Evolutionary conservation across 2,888 invertebrate species (phyloP), one percentile per base, ranked within the genome.

Genomic region (Plebejus melissa): DNA sequence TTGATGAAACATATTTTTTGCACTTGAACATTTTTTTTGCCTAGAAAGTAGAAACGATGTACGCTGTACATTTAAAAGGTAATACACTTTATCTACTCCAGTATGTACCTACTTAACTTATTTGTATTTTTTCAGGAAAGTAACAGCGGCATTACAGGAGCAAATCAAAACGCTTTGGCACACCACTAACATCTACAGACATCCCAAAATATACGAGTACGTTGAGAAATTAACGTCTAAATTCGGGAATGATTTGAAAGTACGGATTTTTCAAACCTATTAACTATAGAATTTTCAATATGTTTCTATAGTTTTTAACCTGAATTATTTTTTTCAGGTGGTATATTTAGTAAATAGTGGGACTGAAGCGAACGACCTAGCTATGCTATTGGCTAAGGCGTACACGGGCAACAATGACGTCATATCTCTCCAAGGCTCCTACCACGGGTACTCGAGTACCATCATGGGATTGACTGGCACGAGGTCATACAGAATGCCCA

Each of bases 311-410:
- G 46, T 46, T 46, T 46, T 46, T 46, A 46, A 46, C 46, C 9
- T 46, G 46, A 46, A 46, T 46, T 46, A 46, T 9, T 9, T 2
- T 46, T 28, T 46, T 46, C 85, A 97, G 97, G 96, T 97, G 41
- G 97, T 97, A 2, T 99, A 98, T 85, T 95, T 99, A 82, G 97
- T 98, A 1, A 99, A 99, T 89, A 99, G 99, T 83, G 99, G 99
- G 0, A 98, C 98, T 5, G 99, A 99, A 90, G 99, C 99, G 0
- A 99, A 99, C 84, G 99, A 99, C 86, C 91, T 99, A 77, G 99
- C 99, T 0, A 94, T 98, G 80, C 86, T 98, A 50, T 94, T 99
- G 88, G 97, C 99, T 0, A 95, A 98, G 81, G 88, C 97, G 0
- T 95, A 98, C 85, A 99, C 99, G 0, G 96, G 96, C 1, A 96